phyloP scores from a whole-genome alignment of 2,888 invertebrate species.

The Lepidocyrtinus sp. region DNA sequence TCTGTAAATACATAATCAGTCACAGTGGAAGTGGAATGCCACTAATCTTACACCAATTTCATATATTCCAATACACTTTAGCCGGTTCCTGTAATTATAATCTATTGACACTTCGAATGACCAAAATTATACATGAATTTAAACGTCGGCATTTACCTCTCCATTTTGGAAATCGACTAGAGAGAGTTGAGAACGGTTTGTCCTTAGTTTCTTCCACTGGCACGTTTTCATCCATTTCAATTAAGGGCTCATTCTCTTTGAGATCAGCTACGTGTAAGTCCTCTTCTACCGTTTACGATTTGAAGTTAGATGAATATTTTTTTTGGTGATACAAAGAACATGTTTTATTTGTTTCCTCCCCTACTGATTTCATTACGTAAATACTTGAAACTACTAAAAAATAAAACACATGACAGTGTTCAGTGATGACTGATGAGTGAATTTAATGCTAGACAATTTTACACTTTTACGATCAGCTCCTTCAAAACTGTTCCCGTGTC shows the following conservation, averaged over 20 bases:
- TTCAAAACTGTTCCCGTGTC: too few species aligned
- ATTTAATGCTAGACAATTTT: background rate
- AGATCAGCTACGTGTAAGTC: background rate
- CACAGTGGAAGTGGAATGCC: too few species aligned
- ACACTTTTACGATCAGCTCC: background rate
- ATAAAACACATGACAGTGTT: background rate
- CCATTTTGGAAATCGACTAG: conserved; percentile 6
- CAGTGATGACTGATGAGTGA: background rate
- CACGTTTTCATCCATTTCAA: background rate
- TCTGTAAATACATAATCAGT: too few species aligned
- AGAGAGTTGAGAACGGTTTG: background rate
- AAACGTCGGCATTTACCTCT: too few species aligned
- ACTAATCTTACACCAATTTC: too few species aligned
- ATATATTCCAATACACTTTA: too few species aligned
- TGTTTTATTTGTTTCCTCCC: background rate
- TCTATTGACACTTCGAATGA: too few species aligned
- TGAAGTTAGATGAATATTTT: background rate
- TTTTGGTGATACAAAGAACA: background rate
- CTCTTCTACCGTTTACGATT: background rate
- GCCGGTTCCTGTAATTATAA: too few species aligned
- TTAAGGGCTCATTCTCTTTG: background rate
- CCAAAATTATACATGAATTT: too few species aligned
- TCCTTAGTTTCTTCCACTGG: background rate
- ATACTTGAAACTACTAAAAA: background rate
- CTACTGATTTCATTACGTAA: too few species aligned